Evolutionary conservation across 1,140 invertebrate species (phyloP), one percentile per base, ranked within the genome.

Genomic region (Ridgeia piscesae): DNA sequence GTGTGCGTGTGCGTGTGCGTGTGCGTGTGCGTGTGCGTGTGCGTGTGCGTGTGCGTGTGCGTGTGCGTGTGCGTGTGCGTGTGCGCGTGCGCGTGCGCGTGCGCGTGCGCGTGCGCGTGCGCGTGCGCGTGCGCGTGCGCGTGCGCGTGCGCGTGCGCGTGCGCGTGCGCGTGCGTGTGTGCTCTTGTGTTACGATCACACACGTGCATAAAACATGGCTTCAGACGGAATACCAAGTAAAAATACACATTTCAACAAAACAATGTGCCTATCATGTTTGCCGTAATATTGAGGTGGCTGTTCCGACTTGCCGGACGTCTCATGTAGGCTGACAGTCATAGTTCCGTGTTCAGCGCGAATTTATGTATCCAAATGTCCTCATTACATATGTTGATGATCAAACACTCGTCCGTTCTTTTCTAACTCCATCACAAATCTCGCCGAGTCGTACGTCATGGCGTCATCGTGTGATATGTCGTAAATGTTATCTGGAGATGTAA

Each of bases 51-150:
- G 89, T 89, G 89, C 31, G 89, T 89, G 89, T 89, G 89, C 31
- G 89, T 89, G 89, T 89, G 89, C 31, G 89, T 89, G 89, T 89
- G 89, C 31, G 89, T 89, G 89, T 89, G 89, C 31, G 89, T 89
- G 89, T 89, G 89, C 31, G 89, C 31, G 89, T 89, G 89, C 31
- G 89, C 31, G 89, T 89, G 89, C 31, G 89, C 1, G 33, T 89
- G 89, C 1, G 33, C 31, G 89, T 1, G 89, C 31, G 33, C 1
- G 89, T 89, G 89, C 1, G 89, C 31, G 89, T 1, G 89, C 31
- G 89, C 1, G 89, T 89, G 89, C 1, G 89, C 31, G 89, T 1
- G 89, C 31, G 89, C 1, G 89, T 35, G 89, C 1, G 89, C 31
- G 89, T 31, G 89, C 31, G 89, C 89, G 89, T 89, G 89, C 89